Percentiles rank a stretch among this genome's conserved stretches.
These are phyloP conservation scores for Eidolon dupreanum DNA, from an alignment of 2,797 vertebrate species.

Conservation along the genomic window DNA sequence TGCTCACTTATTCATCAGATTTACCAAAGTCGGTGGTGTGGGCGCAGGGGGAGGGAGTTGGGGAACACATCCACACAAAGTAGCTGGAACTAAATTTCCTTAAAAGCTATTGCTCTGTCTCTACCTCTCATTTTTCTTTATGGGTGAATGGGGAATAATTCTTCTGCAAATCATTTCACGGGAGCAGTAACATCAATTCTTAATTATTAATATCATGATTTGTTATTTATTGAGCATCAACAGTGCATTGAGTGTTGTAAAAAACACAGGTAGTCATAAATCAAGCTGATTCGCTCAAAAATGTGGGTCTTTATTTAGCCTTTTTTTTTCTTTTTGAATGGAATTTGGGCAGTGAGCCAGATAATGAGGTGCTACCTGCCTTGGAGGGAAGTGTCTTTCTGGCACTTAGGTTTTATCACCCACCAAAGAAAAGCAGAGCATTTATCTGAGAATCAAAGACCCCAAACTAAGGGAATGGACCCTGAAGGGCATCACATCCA, in stretches of 20 bases:
- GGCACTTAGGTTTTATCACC: constrained; percentile 26
- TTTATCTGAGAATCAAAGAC: constrained; percentile 17
- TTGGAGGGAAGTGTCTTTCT: constrained; percentile 19
- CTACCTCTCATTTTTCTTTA: constrained; percentile 65
- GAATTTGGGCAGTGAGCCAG: constrained; percentile 4
- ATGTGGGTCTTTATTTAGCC: background rate
- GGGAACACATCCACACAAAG: background rate
- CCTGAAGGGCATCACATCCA: background rate
- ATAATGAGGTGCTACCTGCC: constrained; percentile 23
- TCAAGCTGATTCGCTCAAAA: constrained; percentile 49
- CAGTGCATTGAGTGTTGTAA: constrained; percentile 64
- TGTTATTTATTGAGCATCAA: constrained; percentile 74
- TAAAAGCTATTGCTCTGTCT: constrained; percentile 62
- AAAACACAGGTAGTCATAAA: constrained; percentile 63
- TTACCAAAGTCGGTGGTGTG: background rate
- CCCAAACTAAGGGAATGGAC: background rate
- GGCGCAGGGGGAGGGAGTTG: too few relatives aligned
- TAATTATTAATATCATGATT: constrained; percentile 74
- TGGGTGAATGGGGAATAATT: constrained; percentile 64
- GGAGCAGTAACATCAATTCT: constrained; percentile 68
- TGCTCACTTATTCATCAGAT: constrained; percentile 52
- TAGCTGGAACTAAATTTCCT: constrained; percentile 57
- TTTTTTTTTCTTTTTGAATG: background rate
- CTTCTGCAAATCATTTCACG: constrained; percentile 66
- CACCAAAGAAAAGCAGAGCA: background rate